Base-by-base conservation (phyloP, 2,113 vertebrate genomes). In the Cyanocitta stelleri region DNA sequence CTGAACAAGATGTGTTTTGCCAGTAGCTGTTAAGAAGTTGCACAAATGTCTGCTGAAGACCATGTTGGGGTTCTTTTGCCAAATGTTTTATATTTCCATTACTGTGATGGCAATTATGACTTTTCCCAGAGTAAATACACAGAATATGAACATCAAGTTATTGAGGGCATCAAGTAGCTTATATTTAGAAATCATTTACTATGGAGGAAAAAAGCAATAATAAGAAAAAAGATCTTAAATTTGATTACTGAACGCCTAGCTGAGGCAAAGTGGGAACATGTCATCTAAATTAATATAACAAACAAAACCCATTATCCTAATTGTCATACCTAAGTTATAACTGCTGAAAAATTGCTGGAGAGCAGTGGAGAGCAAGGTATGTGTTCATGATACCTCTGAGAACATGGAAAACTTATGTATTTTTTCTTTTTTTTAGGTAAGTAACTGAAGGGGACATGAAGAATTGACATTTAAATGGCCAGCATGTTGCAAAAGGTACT, bases 401-500 rank as follows among this genome's bases (percentile, higher is more conserved):
- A 86, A 69, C 0, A 1, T 71, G 37, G n/a, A 37, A 73, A 85
- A 55, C 29, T 75, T 85, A 94, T 56, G 11, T 63, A 1, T 90
- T 93, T 74, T 97, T 87, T n/a, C 85, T 29, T 41, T 41, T 69
- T 96, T 97, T 86, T 97, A 98, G 98, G 98, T 98, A 98, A 98
- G 98, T 98, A 97, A 96, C 92, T 84, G 94, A 96, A 97, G 85
- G 93, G 85, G 95, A 97, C 91, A 97, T 98, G 98, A 98, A 97
- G 98, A 97, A 96, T 63, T 98, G 98, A 95, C 84, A 66, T 94
- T 95, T 97, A 96, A 96, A 98, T 98, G 97, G 97, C 97, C 97
- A 94, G 97, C 97, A 98, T 98, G 98, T 96, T 98, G 93, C 98
- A 98, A 97, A 98, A 98, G 98, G 98, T 98, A 98, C 90, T 96